Conservation (phyloP, 2,888 invertebrate species). For the Unio delphinus region DNA sequence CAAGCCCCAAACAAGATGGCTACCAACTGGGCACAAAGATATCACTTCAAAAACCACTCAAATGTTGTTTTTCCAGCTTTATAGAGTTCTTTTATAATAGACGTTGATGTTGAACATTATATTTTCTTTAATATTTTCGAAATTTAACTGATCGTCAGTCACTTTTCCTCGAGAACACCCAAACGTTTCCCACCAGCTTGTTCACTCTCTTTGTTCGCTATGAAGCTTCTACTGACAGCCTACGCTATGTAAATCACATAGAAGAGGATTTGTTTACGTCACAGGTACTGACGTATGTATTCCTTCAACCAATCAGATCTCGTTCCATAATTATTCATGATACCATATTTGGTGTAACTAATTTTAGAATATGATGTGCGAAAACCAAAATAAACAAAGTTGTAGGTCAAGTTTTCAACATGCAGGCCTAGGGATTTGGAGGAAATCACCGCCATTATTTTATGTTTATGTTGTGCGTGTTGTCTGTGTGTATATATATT, state of each 20-base stretch:
- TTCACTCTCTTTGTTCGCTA: constrained; percentile 20
- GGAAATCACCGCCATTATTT: no score
- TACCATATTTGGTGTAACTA: constrained; percentile 27
- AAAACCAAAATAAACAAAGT: constrained; percentile 35
- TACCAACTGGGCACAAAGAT: no score
- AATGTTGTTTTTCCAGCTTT: neutral
- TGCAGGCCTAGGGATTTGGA: no score
- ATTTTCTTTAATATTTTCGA: neutral
- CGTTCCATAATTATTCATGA: constrained; percentile 14
- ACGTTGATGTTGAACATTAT: neutral
- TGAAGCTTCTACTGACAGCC: constrained; percentile 19
- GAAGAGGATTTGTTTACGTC: constrained; percentile 29
- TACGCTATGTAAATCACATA: constrained; percentile 7
- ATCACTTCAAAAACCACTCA: no score
- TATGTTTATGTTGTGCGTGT: no score
- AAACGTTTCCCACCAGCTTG: constrained; percentile 5
- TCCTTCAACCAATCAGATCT: constrained; percentile 24
- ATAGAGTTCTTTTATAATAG: neutral
- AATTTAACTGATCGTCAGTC: neutral
- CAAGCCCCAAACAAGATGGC: neutral
- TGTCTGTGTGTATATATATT: no score
- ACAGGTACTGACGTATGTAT: constrained; percentile 16
- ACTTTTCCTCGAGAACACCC: constrained; percentile 16
- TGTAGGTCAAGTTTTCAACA: constrained; percentile 23
- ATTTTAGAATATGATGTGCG: constrained; percentile 27